These are phyloP conservation scores for Alloplasta piceator DNA, from an alignment of 2,888 invertebrate species.

Conservation along the genomic window DNA sequence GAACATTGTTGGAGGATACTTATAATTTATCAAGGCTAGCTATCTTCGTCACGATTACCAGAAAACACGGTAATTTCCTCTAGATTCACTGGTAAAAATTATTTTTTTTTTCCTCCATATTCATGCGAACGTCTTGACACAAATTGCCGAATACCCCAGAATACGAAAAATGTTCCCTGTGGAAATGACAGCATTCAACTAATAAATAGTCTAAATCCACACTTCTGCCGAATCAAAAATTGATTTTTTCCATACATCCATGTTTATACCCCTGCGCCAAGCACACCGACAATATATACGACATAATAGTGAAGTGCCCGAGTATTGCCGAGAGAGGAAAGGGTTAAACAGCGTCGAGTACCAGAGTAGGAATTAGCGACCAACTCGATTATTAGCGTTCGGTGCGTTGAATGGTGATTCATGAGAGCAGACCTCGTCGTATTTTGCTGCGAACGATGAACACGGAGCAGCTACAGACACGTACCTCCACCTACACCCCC, in stretches of 20 bases:
- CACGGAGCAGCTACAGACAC: slow-evolving; percentile 76
- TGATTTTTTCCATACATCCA: slow-evolving; percentile 4
- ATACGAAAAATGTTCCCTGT: background rate
- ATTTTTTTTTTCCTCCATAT: too few relatives aligned
- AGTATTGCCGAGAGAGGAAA: slow-evolving; percentile 10
- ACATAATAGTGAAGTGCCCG: slow-evolving; percentile 55
- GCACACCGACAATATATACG: slow-evolving; percentile 24
- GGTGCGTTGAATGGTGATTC: slow-evolving; percentile 76
- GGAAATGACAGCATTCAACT: background rate
- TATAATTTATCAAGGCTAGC: too few relatives aligned
- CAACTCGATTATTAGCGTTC: slow-evolving; percentile 79
- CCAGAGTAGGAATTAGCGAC: slow-evolving; percentile 76
- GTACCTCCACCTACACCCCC: slow-evolving; percentile 54
- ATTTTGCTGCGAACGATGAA: slow-evolving; percentile 81
- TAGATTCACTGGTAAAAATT: too few relatives aligned
- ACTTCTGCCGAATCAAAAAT: background rate
- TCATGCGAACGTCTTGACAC: too few relatives aligned
- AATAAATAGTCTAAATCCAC: background rate
- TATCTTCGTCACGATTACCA: too few relatives aligned
- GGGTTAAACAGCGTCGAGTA: slow-evolving; percentile 67
- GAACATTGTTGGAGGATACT: too few relatives aligned
- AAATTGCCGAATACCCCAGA: too few relatives aligned
- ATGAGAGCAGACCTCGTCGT: slow-evolving; percentile 78
- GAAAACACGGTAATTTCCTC: too few relatives aligned
- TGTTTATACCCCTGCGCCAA: slow-evolving; percentile 30